These are phyloP conservation scores for Microplitis mediator DNA, from an alignment of 1,140 invertebrate species.

Conservation along the genomic window DNA sequence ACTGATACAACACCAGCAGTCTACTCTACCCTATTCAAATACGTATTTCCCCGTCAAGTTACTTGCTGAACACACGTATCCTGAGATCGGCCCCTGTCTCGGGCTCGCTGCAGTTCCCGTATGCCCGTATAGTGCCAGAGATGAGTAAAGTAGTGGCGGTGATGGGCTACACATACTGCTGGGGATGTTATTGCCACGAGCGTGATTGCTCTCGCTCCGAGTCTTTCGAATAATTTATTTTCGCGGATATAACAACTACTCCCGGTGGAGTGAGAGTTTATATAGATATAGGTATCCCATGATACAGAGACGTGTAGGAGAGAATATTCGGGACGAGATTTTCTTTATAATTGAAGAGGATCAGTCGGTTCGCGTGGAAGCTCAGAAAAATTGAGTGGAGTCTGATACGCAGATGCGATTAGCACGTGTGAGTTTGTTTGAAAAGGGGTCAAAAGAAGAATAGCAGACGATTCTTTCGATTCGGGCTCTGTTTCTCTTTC, in stretches of 20 bases:
- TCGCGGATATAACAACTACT: constrained; percentile 4
- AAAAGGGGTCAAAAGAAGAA: not conserved
- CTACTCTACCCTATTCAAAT: constrained; percentile 51
- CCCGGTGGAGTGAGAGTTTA: not conserved
- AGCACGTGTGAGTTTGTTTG: constrained; percentile 20
- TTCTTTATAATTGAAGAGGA: constrained; percentile 46
- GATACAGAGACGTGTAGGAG: not conserved
- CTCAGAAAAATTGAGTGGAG: constrained; percentile 60
- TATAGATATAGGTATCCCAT: no score
- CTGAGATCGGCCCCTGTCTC: constrained; percentile 1
- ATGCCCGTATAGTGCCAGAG: not conserved
- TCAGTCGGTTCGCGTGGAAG: constrained; percentile 47
- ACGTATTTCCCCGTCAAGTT: constrained; percentile 47
- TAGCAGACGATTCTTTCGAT: not conserved
- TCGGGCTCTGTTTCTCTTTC: not conserved
- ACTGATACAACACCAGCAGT: no score
- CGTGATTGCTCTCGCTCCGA: constrained; percentile 47
- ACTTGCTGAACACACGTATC: no score
- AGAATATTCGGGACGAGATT: constrained; percentile 26
- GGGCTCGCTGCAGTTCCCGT: not conserved
- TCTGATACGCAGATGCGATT: constrained; percentile 59
- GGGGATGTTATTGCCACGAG: constrained; percentile 50
- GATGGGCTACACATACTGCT: constrained; percentile 18
- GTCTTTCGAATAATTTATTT: constrained; percentile 55
- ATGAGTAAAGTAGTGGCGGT: not conserved